Conservation (phyloP, 2,888 invertebrate species). For the Cheilosia impressa region DNA sequence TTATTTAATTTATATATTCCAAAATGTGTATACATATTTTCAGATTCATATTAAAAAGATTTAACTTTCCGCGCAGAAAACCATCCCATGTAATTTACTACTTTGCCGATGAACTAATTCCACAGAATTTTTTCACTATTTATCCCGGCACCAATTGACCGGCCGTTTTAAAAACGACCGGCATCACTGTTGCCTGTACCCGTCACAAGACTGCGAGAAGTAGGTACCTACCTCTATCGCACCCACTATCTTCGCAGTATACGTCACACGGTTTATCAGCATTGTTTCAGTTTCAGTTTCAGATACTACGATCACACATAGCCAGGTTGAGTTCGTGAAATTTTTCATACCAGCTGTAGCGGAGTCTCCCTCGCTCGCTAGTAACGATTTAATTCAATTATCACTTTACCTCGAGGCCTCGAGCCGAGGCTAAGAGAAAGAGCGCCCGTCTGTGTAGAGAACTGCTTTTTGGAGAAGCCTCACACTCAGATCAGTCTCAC, state of each 20-base stretch:
- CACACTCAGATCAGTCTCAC: slow-evolving; percentile 14
- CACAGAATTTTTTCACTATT: too few species aligned
- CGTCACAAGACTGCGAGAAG: background rate
- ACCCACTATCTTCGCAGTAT: background rate
- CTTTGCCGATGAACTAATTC: too few species aligned
- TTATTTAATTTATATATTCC: too few species aligned
- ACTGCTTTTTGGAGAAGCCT: slow-evolving; percentile 4
- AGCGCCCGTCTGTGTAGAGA: slow-evolving; percentile 3
- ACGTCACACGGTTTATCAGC: slow-evolving; percentile 33
- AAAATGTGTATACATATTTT: too few species aligned
- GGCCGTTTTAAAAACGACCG: background rate
- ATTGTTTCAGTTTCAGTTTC: slow-evolving; percentile 14
- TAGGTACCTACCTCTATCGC: background rate
- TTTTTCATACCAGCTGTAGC: background rate
- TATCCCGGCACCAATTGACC: background rate
- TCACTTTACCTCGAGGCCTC: slow-evolving; percentile 14
- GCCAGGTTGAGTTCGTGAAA: background rate
- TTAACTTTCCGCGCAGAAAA: too few species aligned
- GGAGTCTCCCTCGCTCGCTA: background rate
- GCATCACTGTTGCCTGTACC: background rate
- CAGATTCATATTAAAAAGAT: too few species aligned
- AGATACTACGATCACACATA: background rate
- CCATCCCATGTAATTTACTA: too few species aligned
- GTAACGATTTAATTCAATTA: slow-evolving; percentile 6
- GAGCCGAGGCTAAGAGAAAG: background rate